A percentile compares a stretch with the other conserved stretches of the same genome.
Evolutionary conservation across 2,797 vertebrate genomes (phyloP).

Genomic region (Amniataba percoides): DNA sequence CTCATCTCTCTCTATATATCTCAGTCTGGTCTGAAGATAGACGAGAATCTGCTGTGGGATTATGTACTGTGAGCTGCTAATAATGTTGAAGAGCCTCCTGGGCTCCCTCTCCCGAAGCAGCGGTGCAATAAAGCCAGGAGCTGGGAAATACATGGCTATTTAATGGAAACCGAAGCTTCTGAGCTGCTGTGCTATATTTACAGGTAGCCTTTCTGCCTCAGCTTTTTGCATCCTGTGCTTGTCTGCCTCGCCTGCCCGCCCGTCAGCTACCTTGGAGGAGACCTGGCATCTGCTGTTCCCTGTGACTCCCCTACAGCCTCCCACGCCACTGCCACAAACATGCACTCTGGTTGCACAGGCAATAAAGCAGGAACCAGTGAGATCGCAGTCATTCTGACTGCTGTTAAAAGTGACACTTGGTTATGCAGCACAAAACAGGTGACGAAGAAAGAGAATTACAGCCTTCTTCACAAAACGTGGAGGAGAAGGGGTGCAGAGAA

Average conservation of each 20-base stretch:
- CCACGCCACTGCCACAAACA: conserved; percentile 69
- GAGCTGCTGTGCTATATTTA: conserved; percentile 84
- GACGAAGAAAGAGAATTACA: conserved; percentile 38
- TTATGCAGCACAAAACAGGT: conserved; percentile 43
- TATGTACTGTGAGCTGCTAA: conserved; percentile 86
- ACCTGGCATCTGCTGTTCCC: conserved; percentile 75
- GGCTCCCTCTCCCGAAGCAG: conserved; percentile 83
- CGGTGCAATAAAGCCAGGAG: conserved; percentile 87
- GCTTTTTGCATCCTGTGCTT: conserved; percentile 56
- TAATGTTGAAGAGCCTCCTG: conserved; percentile 86
- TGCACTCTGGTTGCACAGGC: conserved; percentile 45
- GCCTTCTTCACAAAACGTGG: conserved; percentile 40
- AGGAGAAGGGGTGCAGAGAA: conserved; percentile 25
- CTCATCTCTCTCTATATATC: conserved; percentile 69
- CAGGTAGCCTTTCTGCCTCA: conserved; percentile 72
- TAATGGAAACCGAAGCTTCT: conserved; percentile 84
- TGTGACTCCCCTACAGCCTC: conserved; percentile 67
- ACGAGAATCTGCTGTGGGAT: conserved; percentile 80
- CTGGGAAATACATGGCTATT: conserved; percentile 82
- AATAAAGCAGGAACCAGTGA: conserved; percentile 38
- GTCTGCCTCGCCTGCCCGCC: conserved; percentile 61
- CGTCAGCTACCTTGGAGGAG: conserved; percentile 65
- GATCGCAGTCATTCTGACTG: conserved; percentile 23
- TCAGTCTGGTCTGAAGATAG: conserved; percentile 79
- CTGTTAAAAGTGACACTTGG: conserved; percentile 63